These are phyloP conservation scores for Augochlora pura DNA, from an alignment of 1,140 invertebrate genomes.

Conservation along the genomic window DNA sequence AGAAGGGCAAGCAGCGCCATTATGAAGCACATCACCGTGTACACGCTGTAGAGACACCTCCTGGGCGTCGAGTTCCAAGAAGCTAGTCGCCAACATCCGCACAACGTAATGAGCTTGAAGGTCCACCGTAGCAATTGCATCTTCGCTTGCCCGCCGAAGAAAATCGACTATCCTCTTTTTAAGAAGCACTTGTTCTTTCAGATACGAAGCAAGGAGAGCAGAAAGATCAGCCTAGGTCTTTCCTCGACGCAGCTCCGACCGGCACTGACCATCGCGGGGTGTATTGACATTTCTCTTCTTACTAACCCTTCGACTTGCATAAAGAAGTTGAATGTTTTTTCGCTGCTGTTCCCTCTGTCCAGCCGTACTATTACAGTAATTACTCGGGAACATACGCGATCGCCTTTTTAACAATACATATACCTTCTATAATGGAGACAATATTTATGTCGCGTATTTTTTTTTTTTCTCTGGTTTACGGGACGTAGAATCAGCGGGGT, in stretches of 20 bases:
- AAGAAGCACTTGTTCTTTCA: too few relatives aligned
- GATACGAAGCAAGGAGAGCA: too few relatives aligned
- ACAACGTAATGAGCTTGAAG: conserved; percentile 4
- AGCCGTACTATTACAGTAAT: background rate
- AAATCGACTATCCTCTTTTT: background rate
- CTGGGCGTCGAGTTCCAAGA: conserved; percentile 12
- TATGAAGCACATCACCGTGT: conserved; percentile 3
- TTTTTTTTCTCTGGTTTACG: background rate
- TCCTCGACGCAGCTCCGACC: too few relatives aligned
- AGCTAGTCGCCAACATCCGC: conserved; percentile 16
- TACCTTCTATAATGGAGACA: background rate
- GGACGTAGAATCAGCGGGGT: too few relatives aligned
- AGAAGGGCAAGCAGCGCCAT: background rate
- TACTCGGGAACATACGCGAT: background rate
- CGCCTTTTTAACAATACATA: background rate
- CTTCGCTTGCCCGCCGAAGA: background rate
- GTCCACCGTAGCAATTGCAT: background rate
- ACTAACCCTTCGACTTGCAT: background rate
- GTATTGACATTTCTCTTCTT: too few relatives aligned
- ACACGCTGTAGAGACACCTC: conserved; percentile 17
- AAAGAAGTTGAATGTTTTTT: background rate
- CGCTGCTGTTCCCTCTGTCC: background rate
- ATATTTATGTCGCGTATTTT: background rate
- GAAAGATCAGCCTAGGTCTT: too few relatives aligned
- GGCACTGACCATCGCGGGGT: too few relatives aligned